Percentiles rank a stretch among this genome's conserved stretches.
Conservation (phyloP, 2,888 invertebrate genomes). For the Cataglyphis cursor region DNA sequence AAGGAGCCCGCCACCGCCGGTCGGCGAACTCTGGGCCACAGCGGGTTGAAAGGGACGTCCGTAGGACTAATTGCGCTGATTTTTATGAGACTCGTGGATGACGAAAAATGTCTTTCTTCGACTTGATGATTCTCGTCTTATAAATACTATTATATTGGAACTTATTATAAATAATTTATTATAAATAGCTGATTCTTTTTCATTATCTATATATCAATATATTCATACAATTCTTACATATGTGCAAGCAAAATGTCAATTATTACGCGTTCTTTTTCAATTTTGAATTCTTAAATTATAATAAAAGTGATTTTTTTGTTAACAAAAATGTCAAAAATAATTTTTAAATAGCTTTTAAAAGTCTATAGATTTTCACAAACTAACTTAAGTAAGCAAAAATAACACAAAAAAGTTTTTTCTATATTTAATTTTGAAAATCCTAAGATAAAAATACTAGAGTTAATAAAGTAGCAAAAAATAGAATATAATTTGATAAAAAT, state of each 20-base stretch:
- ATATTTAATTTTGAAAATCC: background rate
- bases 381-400: background rate
- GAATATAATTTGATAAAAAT: background rate
- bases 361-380: background rate
- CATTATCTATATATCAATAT: background rate
- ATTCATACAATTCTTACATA: no score
- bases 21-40: conserved; percentile 61
- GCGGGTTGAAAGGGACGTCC: conserved; percentile 41
- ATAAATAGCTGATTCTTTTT: conserved; percentile 18
- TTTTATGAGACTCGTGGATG: conserved; percentile 43
- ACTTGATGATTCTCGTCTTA: conserved; percentile 26
- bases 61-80: conserved; percentile 52
- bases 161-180: conserved; percentile 42
- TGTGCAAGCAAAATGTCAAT: background rate
- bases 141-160: conserved; percentile 4
- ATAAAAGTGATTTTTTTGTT: background rate
- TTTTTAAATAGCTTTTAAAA: background rate
- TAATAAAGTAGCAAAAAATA: background rate
- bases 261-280: background rate
- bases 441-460: background rate
- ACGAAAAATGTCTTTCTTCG: conserved; percentile 1
- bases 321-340: background rate
- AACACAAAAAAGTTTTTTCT: background rate
- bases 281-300: background rate
- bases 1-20: conserved; percentile 44